phyloP scores from a whole-genome alignment of 2,888 invertebrate genomes.

The Eucera pruinosa region DNA sequence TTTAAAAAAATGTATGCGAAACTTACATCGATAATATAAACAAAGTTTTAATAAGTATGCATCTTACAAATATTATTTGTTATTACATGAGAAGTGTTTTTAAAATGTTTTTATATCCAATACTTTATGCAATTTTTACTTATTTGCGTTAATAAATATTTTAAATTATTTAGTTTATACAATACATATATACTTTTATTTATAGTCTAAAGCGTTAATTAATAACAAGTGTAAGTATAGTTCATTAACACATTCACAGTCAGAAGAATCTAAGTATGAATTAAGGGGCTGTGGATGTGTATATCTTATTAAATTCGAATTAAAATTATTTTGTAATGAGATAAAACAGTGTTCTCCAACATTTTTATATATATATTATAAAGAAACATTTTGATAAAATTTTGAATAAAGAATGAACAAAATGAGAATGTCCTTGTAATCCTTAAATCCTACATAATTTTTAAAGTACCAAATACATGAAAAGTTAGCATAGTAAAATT shows the following conservation, averaged over 20 bases:
- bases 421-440: neutral
- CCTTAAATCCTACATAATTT: neutral
- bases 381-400: neutral
- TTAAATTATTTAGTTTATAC: neutral
- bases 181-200: neutral
- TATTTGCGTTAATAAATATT: neutral
- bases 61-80: neutral
- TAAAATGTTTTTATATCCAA: neutral
- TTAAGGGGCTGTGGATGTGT: too few species aligned
- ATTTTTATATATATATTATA: neutral
- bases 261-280: too few species aligned
- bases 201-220: neutral
- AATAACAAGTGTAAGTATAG: neutral
- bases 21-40: neutral
- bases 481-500: too few species aligned
- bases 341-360: neutral
- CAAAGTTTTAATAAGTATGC: neutral
- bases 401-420: neutral
- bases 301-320: neutral
- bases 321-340: neutral
- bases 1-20: neutral
- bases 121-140: neutral
- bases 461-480: neutral
- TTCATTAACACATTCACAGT: too few species aligned
- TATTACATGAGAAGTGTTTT: neutral